Evolutionary conservation across 2,888 invertebrate species (phyloP).

Genomic region (Agriopis marginaria): DNA sequence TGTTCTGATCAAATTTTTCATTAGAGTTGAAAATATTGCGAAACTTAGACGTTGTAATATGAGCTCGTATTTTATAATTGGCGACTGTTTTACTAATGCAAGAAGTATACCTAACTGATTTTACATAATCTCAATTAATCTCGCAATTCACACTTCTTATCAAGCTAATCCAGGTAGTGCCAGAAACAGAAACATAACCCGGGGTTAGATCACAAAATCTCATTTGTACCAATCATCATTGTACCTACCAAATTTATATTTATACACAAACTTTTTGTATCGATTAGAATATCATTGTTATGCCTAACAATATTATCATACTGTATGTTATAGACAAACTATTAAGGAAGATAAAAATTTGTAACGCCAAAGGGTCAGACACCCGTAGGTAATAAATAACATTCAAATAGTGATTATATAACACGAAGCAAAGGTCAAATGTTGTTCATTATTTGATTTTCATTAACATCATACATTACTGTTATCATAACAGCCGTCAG

Average conservation of each 20-base stretch:
- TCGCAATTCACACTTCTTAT: no score
- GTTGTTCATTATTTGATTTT: slow-evolving; percentile 56
- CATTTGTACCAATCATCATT: no score
- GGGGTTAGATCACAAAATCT: no score
- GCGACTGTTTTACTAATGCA: background rate
- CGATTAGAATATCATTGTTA: slow-evolving; percentile 1
- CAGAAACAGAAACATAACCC: no score
- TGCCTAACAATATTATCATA: slow-evolving; percentile 11
- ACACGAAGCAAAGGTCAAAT: slow-evolving; percentile 55
- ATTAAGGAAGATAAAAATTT: slow-evolving; percentile 2
- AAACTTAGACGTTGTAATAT: slow-evolving; percentile 13
- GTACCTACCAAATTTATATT: no score
- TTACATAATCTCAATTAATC: background rate
- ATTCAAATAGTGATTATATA: slow-evolving; percentile 31
- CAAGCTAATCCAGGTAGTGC: no score
- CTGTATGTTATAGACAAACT: background rate
- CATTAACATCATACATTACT: slow-evolving; percentile 48
- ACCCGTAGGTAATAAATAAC: slow-evolving; percentile 17
- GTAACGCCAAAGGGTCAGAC: slow-evolving; percentile 16
- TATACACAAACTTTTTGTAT: background rate
- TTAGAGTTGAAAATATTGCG: slow-evolving; percentile 8
- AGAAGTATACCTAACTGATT: background rate
- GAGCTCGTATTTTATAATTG: background rate
- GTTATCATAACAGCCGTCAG: slow-evolving; percentile 39
- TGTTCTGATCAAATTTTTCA: slow-evolving; percentile 21